These are phyloP conservation scores for Oryzias curvinotus DNA, from an alignment of 2,113 vertebrate species.

Conservation along the genomic window DNA sequence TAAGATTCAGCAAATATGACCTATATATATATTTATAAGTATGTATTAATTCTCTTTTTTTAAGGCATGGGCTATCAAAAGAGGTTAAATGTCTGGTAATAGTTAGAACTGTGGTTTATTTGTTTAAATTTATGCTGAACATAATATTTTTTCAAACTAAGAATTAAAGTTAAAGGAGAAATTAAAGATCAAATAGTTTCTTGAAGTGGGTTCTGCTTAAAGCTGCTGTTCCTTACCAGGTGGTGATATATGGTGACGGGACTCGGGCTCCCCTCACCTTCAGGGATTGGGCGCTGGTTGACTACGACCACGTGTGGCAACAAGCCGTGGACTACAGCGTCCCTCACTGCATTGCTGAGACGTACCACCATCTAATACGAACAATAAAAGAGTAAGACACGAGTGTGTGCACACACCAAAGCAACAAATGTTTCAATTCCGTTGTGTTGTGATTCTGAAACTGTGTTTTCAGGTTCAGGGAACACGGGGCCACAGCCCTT, in stretches of 20 bases:
- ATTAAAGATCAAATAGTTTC: not conserved
- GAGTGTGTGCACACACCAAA: not conserved
- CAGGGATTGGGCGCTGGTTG: conserved; percentile 72
- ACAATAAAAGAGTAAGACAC: conserved; percentile 65
- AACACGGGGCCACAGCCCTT: conserved; percentile 75
- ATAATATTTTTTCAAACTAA: too few species aligned
- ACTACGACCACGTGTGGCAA: conserved; percentile 73
- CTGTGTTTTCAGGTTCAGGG: conserved; percentile 59
- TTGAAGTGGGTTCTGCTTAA: not conserved
- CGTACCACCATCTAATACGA: conserved; percentile 43
- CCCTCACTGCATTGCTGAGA: conserved; percentile 75
- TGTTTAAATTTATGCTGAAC: too few species aligned
- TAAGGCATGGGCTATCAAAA: too few species aligned
- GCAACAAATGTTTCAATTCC: not conserved
- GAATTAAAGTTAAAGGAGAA: not conserved
- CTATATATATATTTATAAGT: too few species aligned
- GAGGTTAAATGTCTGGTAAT: too few species aligned
- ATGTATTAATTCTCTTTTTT: too few species aligned
- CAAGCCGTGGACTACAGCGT: conserved; percentile 55
- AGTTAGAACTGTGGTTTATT: too few species aligned
- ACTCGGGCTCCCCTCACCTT: conserved; percentile 66
- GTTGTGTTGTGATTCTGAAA: not conserved
- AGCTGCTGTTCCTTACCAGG: conserved; percentile 46
- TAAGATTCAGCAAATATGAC: too few species aligned
- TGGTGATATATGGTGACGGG: conserved; percentile 78